These are phyloP conservation scores for Caenorhabditis sp. DNA, from an alignment of 2,888 invertebrate genomes.

Conservation along the genomic window DNA sequence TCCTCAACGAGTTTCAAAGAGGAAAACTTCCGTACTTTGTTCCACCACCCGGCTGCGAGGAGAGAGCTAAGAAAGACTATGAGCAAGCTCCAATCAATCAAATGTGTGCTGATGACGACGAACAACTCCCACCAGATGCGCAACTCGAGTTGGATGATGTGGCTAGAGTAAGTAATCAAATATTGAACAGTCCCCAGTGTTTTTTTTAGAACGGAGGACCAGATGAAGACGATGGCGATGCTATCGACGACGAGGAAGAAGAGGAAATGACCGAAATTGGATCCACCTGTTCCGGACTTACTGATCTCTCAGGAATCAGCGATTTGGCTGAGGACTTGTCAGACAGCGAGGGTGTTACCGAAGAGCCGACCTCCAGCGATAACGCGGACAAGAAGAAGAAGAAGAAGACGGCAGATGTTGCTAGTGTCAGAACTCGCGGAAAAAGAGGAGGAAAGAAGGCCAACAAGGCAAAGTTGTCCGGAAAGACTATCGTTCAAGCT, in stretches of 20 bases:
- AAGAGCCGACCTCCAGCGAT: slow-evolving; percentile 35
- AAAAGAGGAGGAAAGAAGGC: slow-evolving; percentile 77
- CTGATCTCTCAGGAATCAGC: slow-evolving; percentile 80
- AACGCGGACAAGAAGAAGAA: slow-evolving; percentile 45
- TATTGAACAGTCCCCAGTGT: background rate
- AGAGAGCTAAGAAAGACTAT: slow-evolving; percentile 71
- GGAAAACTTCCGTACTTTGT: slow-evolving; percentile 90
- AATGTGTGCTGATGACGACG: slow-evolving; percentile 78
- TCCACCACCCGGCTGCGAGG: slow-evolving; percentile 80
- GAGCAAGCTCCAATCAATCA: slow-evolving; percentile 80
- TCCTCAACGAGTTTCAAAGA: slow-evolving; percentile 98
- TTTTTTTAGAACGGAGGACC: slow-evolving; percentile 54
- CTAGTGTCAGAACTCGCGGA: slow-evolving; percentile 67
- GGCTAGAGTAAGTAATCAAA: slow-evolving; percentile 35
- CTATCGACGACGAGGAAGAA: slow-evolving; percentile 66
- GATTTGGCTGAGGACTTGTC: slow-evolving; percentile 78
- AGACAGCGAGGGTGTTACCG: slow-evolving; percentile 48
- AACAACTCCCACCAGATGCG: slow-evolving; percentile 67
- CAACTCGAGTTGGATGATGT: slow-evolving; percentile 62
- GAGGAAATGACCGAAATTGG: slow-evolving; percentile 80
- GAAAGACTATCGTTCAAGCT: slow-evolving; percentile 67
- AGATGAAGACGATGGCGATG: slow-evolving; percentile 40
- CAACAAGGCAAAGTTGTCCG: slow-evolving; percentile 70
- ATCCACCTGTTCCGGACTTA: slow-evolving; percentile 78
- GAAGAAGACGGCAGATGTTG: slow-evolving; percentile 40